Conservation (phyloP, 1,140 invertebrate species). For the Drosophila takahashii region DNA sequence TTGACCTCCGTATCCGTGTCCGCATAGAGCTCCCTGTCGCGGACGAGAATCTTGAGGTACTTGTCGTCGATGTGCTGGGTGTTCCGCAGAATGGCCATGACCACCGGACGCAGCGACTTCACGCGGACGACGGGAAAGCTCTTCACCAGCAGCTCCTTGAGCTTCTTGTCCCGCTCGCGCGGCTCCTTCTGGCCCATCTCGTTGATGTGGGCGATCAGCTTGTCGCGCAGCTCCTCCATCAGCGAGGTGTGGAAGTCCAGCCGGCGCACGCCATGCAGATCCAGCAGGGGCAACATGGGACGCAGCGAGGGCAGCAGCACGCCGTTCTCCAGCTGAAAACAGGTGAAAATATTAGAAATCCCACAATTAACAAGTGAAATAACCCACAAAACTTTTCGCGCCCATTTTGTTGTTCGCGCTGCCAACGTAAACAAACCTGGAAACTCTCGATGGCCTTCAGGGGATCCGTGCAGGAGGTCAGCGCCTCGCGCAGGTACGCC, state of each 20-base stretch:
- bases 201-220: constrained; percentile 94
- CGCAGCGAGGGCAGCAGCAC: constrained; percentile 96
- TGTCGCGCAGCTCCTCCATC: constrained; percentile 96
- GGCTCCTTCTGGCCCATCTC: constrained; percentile 92
- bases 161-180: constrained; percentile 92
- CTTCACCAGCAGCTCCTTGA: constrained; percentile 96
- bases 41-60: constrained; percentile 93
- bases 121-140: constrained; percentile 97
- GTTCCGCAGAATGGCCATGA: constrained; percentile 97
- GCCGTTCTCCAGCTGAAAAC: constrained; percentile 92
- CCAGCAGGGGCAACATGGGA: constrained; percentile 96
- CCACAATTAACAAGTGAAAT: background rate
- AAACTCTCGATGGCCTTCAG: constrained; percentile 98
- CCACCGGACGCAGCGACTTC: constrained; percentile 96
- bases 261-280: constrained; percentile 95
- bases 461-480: constrained; percentile 98
- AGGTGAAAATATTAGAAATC: background rate
- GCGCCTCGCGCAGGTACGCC: constrained; percentile 93
- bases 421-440: constrained; percentile 88
- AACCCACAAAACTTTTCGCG: constrained; percentile 39
- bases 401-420: constrained; percentile 13
- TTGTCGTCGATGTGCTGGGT: constrained; percentile 97
- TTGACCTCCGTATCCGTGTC: constrained; percentile 98
- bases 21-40: constrained; percentile 96
- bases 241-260: constrained; percentile 98